Conservation (phyloP, 2,888 invertebrate species). For the Dichetophora obliterata region DNA sequence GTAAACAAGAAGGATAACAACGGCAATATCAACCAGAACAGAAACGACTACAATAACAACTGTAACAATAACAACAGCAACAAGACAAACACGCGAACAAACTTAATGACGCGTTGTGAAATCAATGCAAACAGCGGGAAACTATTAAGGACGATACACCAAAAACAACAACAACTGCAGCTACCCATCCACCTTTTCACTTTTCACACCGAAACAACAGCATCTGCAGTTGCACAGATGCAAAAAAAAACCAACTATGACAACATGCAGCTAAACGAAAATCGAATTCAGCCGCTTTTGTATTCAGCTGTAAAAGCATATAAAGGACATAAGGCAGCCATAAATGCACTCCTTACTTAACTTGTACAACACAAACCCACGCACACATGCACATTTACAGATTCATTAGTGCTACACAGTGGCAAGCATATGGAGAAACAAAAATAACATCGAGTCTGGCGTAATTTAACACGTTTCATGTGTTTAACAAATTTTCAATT, state of each 20-base stretch:
- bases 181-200: background rate
- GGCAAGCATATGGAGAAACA: background rate
- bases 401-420: background rate
- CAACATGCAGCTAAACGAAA: background rate
- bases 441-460: background rate
- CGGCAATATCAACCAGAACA: constrained; percentile 13
- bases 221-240: constrained; percentile 21
- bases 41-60: constrained; percentile 19
- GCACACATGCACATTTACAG: constrained; percentile 2
- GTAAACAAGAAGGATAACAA: constrained; percentile 22
- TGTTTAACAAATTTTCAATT: background rate
- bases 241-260: background rate
- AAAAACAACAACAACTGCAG: constrained; percentile 28
- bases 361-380: background rate
- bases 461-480: background rate
- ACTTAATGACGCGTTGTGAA: constrained; percentile 35
- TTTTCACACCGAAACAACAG: background rate
- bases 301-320: background rate
- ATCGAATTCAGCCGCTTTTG: background rate
- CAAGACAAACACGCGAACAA: constrained; percentile 7
- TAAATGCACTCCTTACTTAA: background rate
- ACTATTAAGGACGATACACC: constrained; percentile 28
- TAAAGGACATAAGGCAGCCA: constrained; percentile 23
- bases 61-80: background rate
- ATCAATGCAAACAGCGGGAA: constrained; percentile 38